Conservation (phyloP, 1,140 invertebrate species). For the Achroia grisella region DNA sequence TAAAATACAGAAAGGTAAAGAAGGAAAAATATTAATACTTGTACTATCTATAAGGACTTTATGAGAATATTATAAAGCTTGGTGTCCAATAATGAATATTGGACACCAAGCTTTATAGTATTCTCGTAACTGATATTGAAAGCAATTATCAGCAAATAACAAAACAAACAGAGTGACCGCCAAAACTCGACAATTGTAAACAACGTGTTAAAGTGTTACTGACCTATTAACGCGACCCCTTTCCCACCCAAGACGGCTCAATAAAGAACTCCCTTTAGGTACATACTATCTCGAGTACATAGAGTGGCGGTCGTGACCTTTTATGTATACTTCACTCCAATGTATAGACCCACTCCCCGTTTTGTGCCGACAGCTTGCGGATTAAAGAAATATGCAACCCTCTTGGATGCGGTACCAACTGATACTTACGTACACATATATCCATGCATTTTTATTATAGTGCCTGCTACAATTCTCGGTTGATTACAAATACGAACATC, state of each 20-base stretch:
- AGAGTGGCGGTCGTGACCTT: slow-evolving; percentile 69
- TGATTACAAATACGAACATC: too few relatives aligned
- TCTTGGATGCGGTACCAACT: slow-evolving; percentile 22
- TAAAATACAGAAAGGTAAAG: too few relatives aligned
- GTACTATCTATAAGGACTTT: too few relatives aligned
- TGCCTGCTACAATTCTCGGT: too few relatives aligned
- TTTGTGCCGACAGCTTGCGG: slow-evolving; percentile 36
- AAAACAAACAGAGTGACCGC: slow-evolving; percentile 1
- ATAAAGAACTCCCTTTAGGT: slow-evolving; percentile 70
- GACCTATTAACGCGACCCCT: slow-evolving; percentile 72
- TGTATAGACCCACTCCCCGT: slow-evolving; percentile 52
- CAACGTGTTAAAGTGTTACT: slow-evolving; percentile 67
- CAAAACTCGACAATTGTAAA: slow-evolving; percentile 52
- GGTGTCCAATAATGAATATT: too few relatives aligned
- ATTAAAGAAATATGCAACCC: slow-evolving; percentile 47
- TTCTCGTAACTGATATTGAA: neutral
- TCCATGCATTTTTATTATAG: slow-evolving; percentile 9
- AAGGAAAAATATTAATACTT: too few relatives aligned
- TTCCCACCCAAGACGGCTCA: slow-evolving; percentile 65
- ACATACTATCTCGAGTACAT: slow-evolving; percentile 62
- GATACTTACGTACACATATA: slow-evolving; percentile 12
- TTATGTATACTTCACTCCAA: slow-evolving; percentile 52
- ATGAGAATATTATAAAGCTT: too few relatives aligned
- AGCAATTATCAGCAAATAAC: neutral
- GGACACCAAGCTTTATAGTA: too few relatives aligned